Evolutionary conservation across 53 echinoderm and acorn worm genomes (phyloP).

Genomic region (Hippasteria phrygiana): DNA sequence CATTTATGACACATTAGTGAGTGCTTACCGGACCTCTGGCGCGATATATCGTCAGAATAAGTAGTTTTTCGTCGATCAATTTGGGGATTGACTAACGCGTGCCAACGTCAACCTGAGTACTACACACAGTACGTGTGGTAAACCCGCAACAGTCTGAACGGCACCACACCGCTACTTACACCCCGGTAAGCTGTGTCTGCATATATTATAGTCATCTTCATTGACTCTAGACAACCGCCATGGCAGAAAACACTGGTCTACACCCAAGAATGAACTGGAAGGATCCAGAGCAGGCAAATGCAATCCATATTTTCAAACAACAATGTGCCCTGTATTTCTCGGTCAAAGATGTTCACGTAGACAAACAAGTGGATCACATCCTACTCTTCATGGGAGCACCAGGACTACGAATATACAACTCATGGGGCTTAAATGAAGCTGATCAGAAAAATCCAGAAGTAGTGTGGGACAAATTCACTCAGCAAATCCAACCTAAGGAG

Average conservation of each 20-base stretch:
- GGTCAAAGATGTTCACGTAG: background rate
- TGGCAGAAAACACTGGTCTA: slow-evolving; percentile 1
- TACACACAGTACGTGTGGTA: too few species aligned
- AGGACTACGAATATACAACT: slow-evolving; percentile 47
- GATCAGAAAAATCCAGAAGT: slow-evolving; percentile 1
- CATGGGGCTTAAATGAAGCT: slow-evolving; percentile 44
- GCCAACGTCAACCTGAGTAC: too few species aligned
- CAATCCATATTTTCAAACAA: slow-evolving; percentile 11
- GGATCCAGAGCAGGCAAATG: background rate
- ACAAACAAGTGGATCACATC: slow-evolving; percentile 50
- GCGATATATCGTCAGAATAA: too few species aligned
- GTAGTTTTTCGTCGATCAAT: too few species aligned
- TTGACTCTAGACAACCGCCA: slow-evolving; percentile 4
- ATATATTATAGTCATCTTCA: background rate
- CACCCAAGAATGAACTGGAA: background rate
- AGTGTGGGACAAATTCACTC: slow-evolving; percentile 35
- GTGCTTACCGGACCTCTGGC: too few species aligned
- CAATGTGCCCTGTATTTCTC: background rate
- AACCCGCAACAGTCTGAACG: too few species aligned
- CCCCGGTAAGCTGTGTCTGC: slow-evolving; percentile 13
- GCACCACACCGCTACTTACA: background rate
- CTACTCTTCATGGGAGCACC: slow-evolving; percentile 57
- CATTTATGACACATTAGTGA: too few species aligned
- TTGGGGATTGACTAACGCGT: too few species aligned
- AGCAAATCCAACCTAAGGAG: slow-evolving; percentile 37